Evolutionary conservation across 2,797 vertebrate species (phyloP), one percentile per base, ranked within the genome.

Genomic region (Cichlasoma orientale): DNA sequence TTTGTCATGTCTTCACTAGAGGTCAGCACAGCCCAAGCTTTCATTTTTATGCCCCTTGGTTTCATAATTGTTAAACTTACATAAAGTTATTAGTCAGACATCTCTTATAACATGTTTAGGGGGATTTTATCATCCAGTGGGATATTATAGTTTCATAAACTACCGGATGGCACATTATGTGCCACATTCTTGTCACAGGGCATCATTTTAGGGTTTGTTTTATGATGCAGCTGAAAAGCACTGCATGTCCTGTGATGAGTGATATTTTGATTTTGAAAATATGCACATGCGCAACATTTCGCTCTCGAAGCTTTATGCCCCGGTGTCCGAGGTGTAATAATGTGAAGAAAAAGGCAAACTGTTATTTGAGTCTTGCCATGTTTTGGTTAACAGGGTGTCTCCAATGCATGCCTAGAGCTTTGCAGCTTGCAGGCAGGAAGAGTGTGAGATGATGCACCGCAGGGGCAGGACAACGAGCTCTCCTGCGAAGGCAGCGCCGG

Each of bases 41-140:
- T 0, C 0, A 6, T 52, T 56, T 58, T 36, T 2, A 16, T 38
- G 44, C 52, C 8, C 27, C 41, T 53, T 71, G 11, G 86, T 90
- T 90, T 91, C 88, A 84, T 89, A 88, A 90, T 80, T 82, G 50
- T 58, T 82, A n/a, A 68, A 78, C 69, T 91, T 88, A 86, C 56
- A 87, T 89, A 84, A 89, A 92, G 74, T 87, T 88, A 79, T 90
- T 91, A 84, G 50, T 73, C 50, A 71, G 69, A 83, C n/a, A 19
- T 72, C 81, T 72, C 9, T 61, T 56, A n/a, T 41, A 31, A 47
- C 56, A 82, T 74, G 44, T 31, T 72, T 21, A 2, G 27, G 5
- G 57, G 57, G 56, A 6, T 76, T 88, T 66, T 63, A 25, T 61
- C 19, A 72, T 14, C 13, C 27, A 19, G 4, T 50, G 33, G 36